Conservation (phyloP, 1,140 invertebrate species). For the Lasioglossum baleicum region DNA sequence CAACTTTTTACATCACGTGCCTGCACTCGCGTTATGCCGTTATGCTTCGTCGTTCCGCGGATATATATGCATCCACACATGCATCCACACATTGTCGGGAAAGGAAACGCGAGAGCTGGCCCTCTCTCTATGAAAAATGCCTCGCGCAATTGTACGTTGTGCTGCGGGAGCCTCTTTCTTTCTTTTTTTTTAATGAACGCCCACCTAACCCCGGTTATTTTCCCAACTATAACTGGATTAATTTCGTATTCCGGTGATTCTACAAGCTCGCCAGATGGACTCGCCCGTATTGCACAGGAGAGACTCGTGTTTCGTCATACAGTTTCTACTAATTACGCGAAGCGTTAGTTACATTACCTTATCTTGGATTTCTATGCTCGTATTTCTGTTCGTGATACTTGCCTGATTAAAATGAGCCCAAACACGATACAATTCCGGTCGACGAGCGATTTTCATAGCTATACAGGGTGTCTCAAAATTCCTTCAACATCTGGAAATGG, state of each 20-base stretch:
- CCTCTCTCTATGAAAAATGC: conserved; percentile 38
- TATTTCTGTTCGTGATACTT: too few species aligned
- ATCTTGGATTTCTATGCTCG: too few species aligned
- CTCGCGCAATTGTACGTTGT: neutral
- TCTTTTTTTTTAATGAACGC: conserved; percentile 14
- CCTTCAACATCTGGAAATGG: too few species aligned
- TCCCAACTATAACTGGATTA: conserved; percentile 2
- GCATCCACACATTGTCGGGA: conserved; percentile 36
- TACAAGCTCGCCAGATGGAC: neutral
- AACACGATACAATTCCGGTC: too few species aligned
- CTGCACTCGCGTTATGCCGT: conserved; percentile 57
- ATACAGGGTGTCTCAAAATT: too few species aligned
- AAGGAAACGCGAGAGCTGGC: conserved; percentile 32
- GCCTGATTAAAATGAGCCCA: too few species aligned
- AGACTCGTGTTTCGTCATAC: too few species aligned
- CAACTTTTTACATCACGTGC: conserved; percentile 59
- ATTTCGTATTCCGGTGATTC: conserved; percentile 1
- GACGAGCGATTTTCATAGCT: too few species aligned
- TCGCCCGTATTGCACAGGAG: too few species aligned
- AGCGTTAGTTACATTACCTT: too few species aligned
- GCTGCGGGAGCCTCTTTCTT: neutral
- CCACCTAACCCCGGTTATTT: conserved; percentile 29
- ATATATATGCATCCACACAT: conserved; percentile 44
- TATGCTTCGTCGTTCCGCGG: conserved; percentile 56
- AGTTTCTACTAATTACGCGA: too few species aligned